A percentile compares a stretch with the other conserved stretches of the same genome.
Conservation (phyloP, 92 coral and sea anemone species). For the Zoanthus sociatus region DNA sequence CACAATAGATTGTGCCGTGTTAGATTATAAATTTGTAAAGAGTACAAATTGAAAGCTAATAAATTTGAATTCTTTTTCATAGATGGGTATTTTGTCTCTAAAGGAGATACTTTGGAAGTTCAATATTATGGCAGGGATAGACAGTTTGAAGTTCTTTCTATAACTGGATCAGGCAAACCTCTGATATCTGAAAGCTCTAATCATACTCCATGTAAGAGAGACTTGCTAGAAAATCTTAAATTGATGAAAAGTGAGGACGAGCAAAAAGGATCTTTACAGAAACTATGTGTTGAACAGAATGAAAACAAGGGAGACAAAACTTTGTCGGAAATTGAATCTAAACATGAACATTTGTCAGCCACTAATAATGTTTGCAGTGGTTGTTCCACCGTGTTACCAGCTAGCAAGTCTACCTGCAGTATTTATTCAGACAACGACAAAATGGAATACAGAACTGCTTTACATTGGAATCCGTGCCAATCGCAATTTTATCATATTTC, state of each 20-base stretch:
- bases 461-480: neutral
- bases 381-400: neutral
- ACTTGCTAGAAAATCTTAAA: neutral
- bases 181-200: neutral
- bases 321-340: neutral
- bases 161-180: neutral
- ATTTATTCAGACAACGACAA: neutral
- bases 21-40: too few species aligned
- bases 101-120: slow-evolving; percentile 72
- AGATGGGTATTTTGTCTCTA: slow-evolving; percentile 75
- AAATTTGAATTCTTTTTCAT: neutral
- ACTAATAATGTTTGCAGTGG: neutral
- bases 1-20: too few species aligned
- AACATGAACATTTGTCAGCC: neutral
- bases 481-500: slow-evolving; percentile 74
- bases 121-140: slow-evolving; percentile 84
- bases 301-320: neutral
- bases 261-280: neutral
- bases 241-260: neutral
- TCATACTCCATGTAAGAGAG: neutral
- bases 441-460: neutral
- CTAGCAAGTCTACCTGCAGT: neutral
- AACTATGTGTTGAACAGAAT: neutral
- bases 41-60: too few species aligned
- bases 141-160: slow-evolving; percentile 64